Conservation (phyloP, 2,888 invertebrate species). For the Chironomus riparius region DNA sequence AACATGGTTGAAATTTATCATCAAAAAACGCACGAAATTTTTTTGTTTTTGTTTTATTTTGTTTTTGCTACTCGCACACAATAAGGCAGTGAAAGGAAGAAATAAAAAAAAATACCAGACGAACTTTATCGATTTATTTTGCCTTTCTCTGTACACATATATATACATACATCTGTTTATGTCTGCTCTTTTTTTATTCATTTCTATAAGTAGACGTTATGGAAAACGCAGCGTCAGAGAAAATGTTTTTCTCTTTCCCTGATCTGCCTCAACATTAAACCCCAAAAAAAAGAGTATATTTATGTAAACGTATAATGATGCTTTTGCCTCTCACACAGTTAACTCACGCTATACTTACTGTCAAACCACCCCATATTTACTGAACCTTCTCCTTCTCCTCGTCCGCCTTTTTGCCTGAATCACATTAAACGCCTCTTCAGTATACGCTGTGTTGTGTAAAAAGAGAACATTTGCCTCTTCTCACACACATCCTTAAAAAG, state of each 20-base stretch:
- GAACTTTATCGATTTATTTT: constrained; percentile 26
- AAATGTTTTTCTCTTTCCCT: constrained; percentile 13
- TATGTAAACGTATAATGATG: constrained; percentile 26
- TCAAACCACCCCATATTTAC: too few species aligned
- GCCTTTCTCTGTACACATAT: constrained; percentile 15
- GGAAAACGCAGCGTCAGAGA: constrained; percentile 24
- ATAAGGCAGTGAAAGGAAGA: constrained; percentile 1
- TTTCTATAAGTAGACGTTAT: constrained; percentile 22
- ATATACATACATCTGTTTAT: constrained; percentile 18
- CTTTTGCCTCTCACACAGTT: not conserved
- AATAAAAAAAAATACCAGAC: constrained; percentile 18
- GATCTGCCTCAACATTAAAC: constrained; percentile 25
- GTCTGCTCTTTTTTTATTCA: constrained; percentile 11
- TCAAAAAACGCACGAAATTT: constrained; percentile 14
- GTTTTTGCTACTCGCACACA: constrained; percentile 8
- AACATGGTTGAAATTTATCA: not conserved
- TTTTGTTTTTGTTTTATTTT: not conserved
- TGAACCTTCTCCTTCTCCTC: not conserved
- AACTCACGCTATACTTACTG: not conserved
- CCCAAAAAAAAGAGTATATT: constrained; percentile 18
- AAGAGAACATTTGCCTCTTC: constrained; percentile 1
- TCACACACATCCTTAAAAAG: not conserved
- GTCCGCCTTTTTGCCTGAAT: not conserved
- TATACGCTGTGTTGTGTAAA: not conserved
- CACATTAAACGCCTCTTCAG: not conserved